Base-by-base conservation (phyloP, 2,113 vertebrate genomes). In the Chelonoidis abingdonii region DNA sequence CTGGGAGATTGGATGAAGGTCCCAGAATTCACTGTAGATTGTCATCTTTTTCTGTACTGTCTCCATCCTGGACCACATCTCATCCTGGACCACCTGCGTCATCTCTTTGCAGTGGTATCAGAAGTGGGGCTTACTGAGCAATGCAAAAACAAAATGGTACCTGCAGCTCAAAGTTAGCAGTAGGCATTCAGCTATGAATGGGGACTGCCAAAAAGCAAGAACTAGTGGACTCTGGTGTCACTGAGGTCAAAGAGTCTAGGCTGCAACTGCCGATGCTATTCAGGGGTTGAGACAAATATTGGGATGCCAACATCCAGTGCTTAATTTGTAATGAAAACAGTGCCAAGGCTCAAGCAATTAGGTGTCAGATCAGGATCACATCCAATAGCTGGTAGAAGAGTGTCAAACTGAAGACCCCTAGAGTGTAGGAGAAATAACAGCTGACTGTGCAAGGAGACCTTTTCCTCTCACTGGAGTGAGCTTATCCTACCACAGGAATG, bases 201-300 rank as follows among this genome's bases (percentile, higher is more conserved):
- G 21, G 52, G 84, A 80, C 1, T 5, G 72, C 80, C 92, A 93
- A 90, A 83, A 75, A 1, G 0, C 11, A 3, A 8, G 1, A 91
- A 65, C 53, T 5, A 65, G 87, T 27, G 90, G 92, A 86, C 76
- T 14, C 25, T 49, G 2, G 0, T 88, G 84, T n/a, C 41, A 1
- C 25, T 0, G 8, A 79, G 93, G 91, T 92, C 96, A 95, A 87
- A 0, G 87, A 90, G 86, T 25, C 0, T 41, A 89, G 86, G 92
- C 1, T 65, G 87, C 95, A 95, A 96, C 94, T 95, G 94, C 87
- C 93, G 92, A 81, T 95, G 92, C 80, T 93, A 79, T 59, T 89
- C 89, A 86, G 95, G 89, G 94, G 89, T 85, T 89, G 75, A 79
- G 92, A 97, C 80, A 69, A 16, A 19, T 62, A 62, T 13, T 21